Base-by-base conservation (phyloP, 53 echinoderm and acorn worm species). In the Apostichopus leukothele region DNA sequence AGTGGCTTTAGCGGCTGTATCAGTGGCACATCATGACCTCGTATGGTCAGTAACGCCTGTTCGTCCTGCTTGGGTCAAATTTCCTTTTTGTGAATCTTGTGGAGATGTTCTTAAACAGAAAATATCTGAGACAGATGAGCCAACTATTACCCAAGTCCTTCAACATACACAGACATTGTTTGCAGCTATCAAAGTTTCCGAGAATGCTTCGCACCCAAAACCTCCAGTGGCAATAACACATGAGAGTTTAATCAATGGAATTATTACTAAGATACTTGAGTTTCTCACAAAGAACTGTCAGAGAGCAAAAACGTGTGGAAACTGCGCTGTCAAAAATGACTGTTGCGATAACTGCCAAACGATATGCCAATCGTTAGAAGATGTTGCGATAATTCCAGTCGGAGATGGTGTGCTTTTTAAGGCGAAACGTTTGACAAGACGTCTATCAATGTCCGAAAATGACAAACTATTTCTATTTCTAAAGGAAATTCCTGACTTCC, bases 321-420 rank as follows among this genome's bases (percentile, higher is more conserved):
- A 51, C 10, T 81, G 81, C 6, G 19, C 55, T 14, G 81, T 54
- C 22, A 81, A 81, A 81, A 54, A n/a, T 22, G 16, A 81, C 6
- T 81, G 81, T 81, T 81, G 81, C 23, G 59, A 9, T 81, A 81
- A 16, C 23, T 81, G 81, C 9, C 55, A 22, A 54, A 16, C 9
- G 9, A 23, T 81, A 9, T 5, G 19, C 10, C 18, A 13, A 53
- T 50, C 81, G 6, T 81, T 81, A 9, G 81, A 81, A 59, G 81
- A 81, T 18, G 59, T 81, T 55, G 55, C 81, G 20, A 59, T 81
- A 81, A 21, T 81, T 81, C 81, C 81, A 4, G 19, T 81, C 14
- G 59, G 59, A 60, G 8, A 23, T 5, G 81, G 81, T 0, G 11
- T 18, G 22, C 54, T 19, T 13, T 81, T 81, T 12, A 81, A 81